A percentile compares a stretch with the other conserved stretches of the same genome.
Evolutionary conservation across 2,888 invertebrate species (phyloP).

Genomic region (Drepanosiphum platanoidis): DNA sequence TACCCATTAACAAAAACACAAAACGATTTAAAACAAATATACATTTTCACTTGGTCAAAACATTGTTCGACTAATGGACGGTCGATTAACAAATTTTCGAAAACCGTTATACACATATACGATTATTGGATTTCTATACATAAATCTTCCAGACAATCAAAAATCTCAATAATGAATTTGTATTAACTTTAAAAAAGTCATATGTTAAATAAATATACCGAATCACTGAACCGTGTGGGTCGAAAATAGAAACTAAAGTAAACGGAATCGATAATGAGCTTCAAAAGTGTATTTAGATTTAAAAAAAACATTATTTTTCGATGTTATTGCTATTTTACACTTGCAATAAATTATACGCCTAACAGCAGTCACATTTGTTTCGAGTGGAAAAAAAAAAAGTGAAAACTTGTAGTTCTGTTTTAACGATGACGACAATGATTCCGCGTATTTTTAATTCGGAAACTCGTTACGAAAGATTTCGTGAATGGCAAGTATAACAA

Average conservation of each 20-base stretch:
- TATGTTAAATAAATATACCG: not conserved
- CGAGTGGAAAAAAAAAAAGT: conserved; percentile 41
- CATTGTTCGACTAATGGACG: too few species aligned
- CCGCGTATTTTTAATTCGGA: conserved; percentile 3
- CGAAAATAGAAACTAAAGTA: not conserved
- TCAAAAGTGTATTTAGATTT: not conserved
- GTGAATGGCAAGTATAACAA: conserved; percentile 17
- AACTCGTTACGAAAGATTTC: conserved; percentile 19
- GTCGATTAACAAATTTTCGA: too few species aligned
- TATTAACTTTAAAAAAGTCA: not conserved
- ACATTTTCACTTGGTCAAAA: too few species aligned
- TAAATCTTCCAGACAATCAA: too few species aligned
- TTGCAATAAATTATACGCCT: conserved; percentile 4
- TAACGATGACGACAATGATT: conserved; percentile 35
- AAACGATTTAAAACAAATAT: too few species aligned
- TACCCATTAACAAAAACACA: too few species aligned
- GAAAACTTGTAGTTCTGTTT: conserved; percentile 23
- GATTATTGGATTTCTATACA: too few species aligned
- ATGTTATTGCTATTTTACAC: not conserved
- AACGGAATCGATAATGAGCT: not conserved
- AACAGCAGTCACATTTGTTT: not conserved
- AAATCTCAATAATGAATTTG: too few species aligned
- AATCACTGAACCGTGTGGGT: not conserved
- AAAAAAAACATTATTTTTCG: not conserved
- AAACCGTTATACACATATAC: too few species aligned